These are phyloP conservation scores for Tetropium fuscum DNA, from an alignment of 2,888 invertebrate genomes.

Conservation along the genomic window DNA sequence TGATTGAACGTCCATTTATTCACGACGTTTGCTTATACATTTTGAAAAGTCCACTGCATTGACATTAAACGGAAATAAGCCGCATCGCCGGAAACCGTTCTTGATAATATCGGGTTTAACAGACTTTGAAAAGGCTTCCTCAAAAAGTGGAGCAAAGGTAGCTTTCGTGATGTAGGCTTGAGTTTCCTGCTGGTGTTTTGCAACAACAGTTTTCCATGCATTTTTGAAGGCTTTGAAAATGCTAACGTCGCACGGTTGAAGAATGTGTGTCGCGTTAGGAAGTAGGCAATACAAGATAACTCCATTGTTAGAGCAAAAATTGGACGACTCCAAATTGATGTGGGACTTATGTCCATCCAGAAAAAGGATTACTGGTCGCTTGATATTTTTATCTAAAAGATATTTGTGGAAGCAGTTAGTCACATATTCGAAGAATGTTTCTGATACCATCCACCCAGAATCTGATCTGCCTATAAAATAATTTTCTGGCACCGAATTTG, in stretches of 20 bases:
- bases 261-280: slow-evolving; percentile 47
- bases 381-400: not conserved
- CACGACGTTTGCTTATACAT: no score
- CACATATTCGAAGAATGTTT: not conserved
- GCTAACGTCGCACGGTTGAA: slow-evolving; percentile 48
- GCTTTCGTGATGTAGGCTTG: no score
- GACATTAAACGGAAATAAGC: no score
- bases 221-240: slow-evolving; percentile 45
- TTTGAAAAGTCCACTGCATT: no score
- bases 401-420: not conserved
- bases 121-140: no score
- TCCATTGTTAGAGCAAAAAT: slow-evolving; percentile 46
- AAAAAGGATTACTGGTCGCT: not conserved
- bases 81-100: no score
- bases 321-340: slow-evolving; percentile 40
- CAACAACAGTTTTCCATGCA: slow-evolving; percentile 40
- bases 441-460: slow-evolving; percentile 9
- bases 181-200: no score
- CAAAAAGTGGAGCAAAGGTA: no score
- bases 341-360: slow-evolving; percentile 32
- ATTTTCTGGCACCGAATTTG: slow-evolving; percentile 36
- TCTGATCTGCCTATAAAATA: slow-evolving; percentile 39
- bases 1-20: no score
- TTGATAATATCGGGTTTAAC: no score
- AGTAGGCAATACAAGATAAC: slow-evolving; percentile 46